Base-by-base conservation (phyloP, 2,113 vertebrate genomes). In the Gymnobelideus leadbeateri region DNA sequence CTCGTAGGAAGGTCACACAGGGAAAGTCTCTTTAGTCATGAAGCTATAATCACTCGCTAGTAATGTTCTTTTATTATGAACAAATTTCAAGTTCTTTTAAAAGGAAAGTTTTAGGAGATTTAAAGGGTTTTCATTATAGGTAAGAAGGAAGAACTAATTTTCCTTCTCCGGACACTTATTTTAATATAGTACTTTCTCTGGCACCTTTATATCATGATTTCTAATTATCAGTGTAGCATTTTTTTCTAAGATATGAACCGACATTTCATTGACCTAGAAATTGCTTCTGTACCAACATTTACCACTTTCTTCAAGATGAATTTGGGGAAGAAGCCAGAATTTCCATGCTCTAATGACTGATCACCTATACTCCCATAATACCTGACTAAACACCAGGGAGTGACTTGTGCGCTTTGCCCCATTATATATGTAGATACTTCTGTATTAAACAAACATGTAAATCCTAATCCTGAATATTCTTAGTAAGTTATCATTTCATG, bases 241-340 rank as follows among this genome's bases (percentile, higher is more conserved):
- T 84, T 84, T 84, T n/a, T 21, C 46, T 55, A 93, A 92, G 23
- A 89, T 94, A 54, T 49, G 91, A 92, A 89, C 43, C 54, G 47
- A 47, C 16, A 57, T 91, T n/a, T 92, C 51, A 93, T 23, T 52
- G 90, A 68, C 31, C 94, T 89, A 91, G 94, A 95, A 96, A 90
- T 50, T n/a, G 7, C 28, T 92, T 89, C 51, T 90, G 49, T 14
- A 50, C 46, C 37, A 90, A 92, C 84, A 90, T 91, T 51, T 54
- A 68, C 46, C 46, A 84, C 7, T 8, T 94, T 31, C 55, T 94
- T 50, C 28, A 3, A 91, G 50, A 90, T 7, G 92, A 89, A 51
- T 93, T 91, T 92, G 51, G 95, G 53, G 61, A 91, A 95, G 31
- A 92, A 25, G 14, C 50, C 47, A 31, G 91, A 46, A 1, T 61